Base-by-base conservation (phyloP, 53 echinoderm and acorn worm genomes). In the Echinometra lucunter region DNA sequence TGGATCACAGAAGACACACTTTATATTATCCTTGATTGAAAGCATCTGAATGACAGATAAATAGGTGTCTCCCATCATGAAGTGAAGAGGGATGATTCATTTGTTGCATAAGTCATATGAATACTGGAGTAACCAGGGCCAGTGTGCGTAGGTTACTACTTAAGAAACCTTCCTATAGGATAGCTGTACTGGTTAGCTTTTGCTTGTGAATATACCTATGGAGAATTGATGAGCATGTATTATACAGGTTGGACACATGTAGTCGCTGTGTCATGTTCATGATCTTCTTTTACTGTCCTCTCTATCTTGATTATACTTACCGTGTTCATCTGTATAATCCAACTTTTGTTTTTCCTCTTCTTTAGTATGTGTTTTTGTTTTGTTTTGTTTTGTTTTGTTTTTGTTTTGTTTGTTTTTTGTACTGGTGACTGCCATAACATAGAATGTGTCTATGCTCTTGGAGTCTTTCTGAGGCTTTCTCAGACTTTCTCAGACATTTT, bases 61-160 rank as follows among this genome's bases (percentile, higher is more conserved):
- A 38, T 80, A 15, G 37, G 21, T 37, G 37, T 45, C 56, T 28
- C 12, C 57, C 13, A 88, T 88, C 88, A 55, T 15, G 27, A 49
- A 30, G 88, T 88, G 25, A 90, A 58, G 40, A 58, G 90, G 58
- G 90, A 90, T 90, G 90, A 90, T 90, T 90, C 90, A 90, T 66
- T 40, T 90, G 90, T 90, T 90, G 90, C 90, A 57, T 58, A 60
- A 57, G 60, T 90, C 90, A 90, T 58, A 21, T 90, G 66, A 90
- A 90, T 60, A 18, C 42, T 42, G 38, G 35, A 78, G 78, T 40
- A 78, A 42, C 78, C 23, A 5, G 18, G 19, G 78, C 42, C 78
- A 38, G 32, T 23, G 32, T 78, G 78, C 38, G 38, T 40, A 42
- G 78, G 78, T 78, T 88, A 57, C 88, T 57, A 9, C 88, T 49